phyloP scores from a whole-genome alignment of 2,113 vertebrate species.

The Bos javanicus region DNA sequence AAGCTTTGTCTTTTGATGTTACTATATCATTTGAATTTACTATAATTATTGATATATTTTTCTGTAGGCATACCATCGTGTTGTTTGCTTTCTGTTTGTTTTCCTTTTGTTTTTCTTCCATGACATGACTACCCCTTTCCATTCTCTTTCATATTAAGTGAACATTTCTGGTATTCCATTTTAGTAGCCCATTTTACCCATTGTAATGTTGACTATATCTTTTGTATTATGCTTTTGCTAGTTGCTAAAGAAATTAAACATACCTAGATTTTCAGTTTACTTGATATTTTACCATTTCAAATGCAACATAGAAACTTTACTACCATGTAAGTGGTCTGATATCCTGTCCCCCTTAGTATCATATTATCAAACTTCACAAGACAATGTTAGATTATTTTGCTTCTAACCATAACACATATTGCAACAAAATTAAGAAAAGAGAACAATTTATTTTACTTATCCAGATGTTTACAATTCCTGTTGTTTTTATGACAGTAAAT shows the following conservation, averaged over 20 bases:
- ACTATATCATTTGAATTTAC: not conserved
- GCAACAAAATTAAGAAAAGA: not conserved
- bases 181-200: not conserved
- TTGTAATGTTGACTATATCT: not conserved
- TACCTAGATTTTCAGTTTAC: not conserved
- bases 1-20: not conserved
- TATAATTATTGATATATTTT: not conserved
- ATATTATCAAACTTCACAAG: not conserved
- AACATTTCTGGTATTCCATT: not conserved
- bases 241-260: not conserved
- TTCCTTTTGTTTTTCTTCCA: not conserved
- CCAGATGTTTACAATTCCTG: not conserved
- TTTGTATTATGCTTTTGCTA: not conserved
- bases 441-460: not conserved
- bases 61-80: not conserved
- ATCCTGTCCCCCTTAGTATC: not conserved
- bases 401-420: not conserved
- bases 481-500: not conserved
- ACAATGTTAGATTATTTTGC: not conserved
- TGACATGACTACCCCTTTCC: not conserved
- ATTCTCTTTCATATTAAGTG: not conserved
- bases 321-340: not conserved
- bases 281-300: not conserved
- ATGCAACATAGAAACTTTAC: not conserved
- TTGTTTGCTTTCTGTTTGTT: not conserved